Evolutionary conservation across 2,888 invertebrate genomes (phyloP).

Genomic region (Plagodis dolabraria): DNA sequence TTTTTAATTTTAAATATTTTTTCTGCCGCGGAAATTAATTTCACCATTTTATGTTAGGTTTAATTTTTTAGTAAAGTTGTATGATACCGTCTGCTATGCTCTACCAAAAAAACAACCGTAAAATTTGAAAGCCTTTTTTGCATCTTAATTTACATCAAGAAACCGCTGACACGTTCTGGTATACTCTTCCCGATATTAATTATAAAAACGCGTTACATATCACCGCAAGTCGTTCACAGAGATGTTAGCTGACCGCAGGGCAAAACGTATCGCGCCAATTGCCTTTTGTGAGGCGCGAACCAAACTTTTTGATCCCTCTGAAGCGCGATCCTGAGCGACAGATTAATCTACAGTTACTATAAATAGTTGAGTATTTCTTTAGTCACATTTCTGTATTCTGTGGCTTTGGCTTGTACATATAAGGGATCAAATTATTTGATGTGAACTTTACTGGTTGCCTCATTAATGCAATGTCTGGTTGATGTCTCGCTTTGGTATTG

Average conservation of each 20-base stretch:
- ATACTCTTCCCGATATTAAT: constrained; percentile 38
- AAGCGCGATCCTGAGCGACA: neutral
- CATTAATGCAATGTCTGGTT: constrained; percentile 32
- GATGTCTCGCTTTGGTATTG: constrained; percentile 27
- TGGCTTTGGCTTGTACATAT: neutral
- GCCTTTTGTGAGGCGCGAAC: constrained; percentile 27
- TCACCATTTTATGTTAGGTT: no score
- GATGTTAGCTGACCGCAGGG: constrained; percentile 33
- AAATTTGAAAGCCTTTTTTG: neutral
- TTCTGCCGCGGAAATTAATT: no score
- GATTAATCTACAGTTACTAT: neutral
- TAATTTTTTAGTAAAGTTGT: no score
- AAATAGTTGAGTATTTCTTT: neutral
- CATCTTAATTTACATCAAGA: constrained; percentile 12
- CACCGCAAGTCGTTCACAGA: constrained; percentile 24
- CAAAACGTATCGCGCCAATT: constrained; percentile 34
- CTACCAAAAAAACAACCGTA: no score
- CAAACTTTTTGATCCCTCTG: neutral
- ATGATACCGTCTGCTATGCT: no score
- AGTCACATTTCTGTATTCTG: neutral
- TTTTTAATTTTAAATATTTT: no score
- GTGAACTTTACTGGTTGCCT: constrained; percentile 10
- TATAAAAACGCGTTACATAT: constrained; percentile 37
- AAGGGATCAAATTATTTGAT: neutral
- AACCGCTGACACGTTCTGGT: constrained; percentile 21